Base-by-base conservation (phyloP, 2,797 vertebrate species). In the Poeciliopsis turneri region DNA sequence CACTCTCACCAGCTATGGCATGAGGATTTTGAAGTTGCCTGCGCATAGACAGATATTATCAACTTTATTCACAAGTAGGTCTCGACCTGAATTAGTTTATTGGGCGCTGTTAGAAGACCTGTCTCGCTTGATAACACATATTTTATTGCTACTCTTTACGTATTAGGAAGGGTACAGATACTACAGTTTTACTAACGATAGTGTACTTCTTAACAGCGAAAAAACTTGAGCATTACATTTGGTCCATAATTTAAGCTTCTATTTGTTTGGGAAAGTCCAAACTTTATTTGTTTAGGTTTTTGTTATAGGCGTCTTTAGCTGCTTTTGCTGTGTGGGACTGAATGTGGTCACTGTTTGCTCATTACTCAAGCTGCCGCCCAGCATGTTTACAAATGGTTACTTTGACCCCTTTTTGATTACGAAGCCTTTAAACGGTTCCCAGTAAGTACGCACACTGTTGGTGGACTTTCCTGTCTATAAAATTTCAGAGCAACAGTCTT, bases 311-410 rank as follows among this genome's bases (percentile, higher is more conserved):
- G 11, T 79, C 77, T 84, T 66, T 81, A 82, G 80, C 86, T 41
- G 79, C 86, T 77, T 92, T 88, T 83, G 78, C 84, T 89, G 87
- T 92, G 92, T 90, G 84, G 70, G 64, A 72, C 41, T 53, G n/a
- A 25, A 75, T 85, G 43, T 87, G 80, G 80, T 81, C 73, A 70
- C 79, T 92, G 81, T 92, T 92, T 93, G 88, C 90, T 92, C 73
- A 83, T 90, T 92, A 86, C 84, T 88, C 86, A 91, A 90, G 70
- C 88, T 75, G 49, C 78, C 80, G 82, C 74, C 73, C 51, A 76
- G 74, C 78, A 53, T 93, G 89, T 91, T 93, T 91, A 82, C 86
- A 82, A 81, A 81, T 36, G 74, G 80, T 89, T 89, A 84, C 90
- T 90, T 90, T 93, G 83, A 79, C 82, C 87, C 77, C 80, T 85